Evolutionary conservation across 2,888 invertebrate genomes (phyloP).

Genomic region (Cephus rjabovi): DNA sequence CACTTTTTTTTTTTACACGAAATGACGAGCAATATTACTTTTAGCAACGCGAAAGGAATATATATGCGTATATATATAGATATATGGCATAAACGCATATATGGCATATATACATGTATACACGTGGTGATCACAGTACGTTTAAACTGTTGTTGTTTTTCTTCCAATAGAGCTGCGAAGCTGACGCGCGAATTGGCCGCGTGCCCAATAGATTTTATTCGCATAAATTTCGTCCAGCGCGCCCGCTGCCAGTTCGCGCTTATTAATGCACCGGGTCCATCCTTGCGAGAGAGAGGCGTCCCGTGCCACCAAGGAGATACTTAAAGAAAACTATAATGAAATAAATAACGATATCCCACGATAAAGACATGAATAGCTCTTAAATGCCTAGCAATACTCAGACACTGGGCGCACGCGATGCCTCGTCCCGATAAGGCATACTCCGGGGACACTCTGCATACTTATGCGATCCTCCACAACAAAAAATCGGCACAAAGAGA

Average conservation of each 20-base stretch:
- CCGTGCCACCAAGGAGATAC: conserved; percentile 5
- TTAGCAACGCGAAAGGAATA: conserved; percentile 31
- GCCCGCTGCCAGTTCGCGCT: conserved; percentile 25
- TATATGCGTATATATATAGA: conserved; percentile 20
- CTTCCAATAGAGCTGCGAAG: conserved; percentile 1
- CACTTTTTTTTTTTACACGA: conserved; percentile 31
- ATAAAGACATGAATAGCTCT: conserved; percentile 9
- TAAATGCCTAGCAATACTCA: conserved; percentile 14
- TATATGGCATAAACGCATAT: conserved; percentile 28
- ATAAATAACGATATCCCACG: not conserved
- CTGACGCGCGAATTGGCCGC: conserved; percentile 21
- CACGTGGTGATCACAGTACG: conserved; percentile 5
- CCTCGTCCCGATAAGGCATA: not conserved
- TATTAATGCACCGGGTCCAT: conserved; percentile 7
- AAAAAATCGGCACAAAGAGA: conserved; percentile 45
- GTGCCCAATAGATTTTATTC: conserved; percentile 32
- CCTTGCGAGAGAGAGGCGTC: not conserved
- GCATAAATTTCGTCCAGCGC: conserved; percentile 44
- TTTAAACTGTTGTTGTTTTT: conserved; percentile 8
- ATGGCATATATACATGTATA: conserved; percentile 14
- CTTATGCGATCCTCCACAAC: conserved; percentile 8
- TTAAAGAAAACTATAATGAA: not conserved
- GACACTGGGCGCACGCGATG: conserved; percentile 1
- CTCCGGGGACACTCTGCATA: not conserved
- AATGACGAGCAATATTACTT: conserved; percentile 55